A percentile compares a stretch with the other conserved stretches of the same genome.
Conservation (phyloP, 2,888 invertebrate species). For the Copidosoma aretas region DNA sequence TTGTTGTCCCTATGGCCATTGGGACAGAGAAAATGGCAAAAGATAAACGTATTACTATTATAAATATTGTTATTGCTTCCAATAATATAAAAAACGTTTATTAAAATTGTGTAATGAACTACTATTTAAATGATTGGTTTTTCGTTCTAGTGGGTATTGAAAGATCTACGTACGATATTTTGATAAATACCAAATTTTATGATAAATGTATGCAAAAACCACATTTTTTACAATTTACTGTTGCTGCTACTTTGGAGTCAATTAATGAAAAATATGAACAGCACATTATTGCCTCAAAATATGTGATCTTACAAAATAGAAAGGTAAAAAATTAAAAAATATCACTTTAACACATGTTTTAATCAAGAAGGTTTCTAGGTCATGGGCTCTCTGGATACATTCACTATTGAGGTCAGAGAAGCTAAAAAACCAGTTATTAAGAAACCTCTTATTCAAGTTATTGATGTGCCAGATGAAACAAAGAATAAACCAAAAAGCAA, state of each 20-base stretch:
- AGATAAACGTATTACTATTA: conserved; percentile 70
- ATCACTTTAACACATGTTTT: not conserved
- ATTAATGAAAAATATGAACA: conserved; percentile 80
- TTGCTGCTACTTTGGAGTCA: conserved; percentile 81
- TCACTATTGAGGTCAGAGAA: conserved; percentile 77
- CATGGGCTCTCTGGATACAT: conserved; percentile 76
- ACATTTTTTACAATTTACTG: conserved; percentile 79
- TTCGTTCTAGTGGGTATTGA: conserved; percentile 67
- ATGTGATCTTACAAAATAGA: conserved; percentile 74
- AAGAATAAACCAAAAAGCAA: conserved; percentile 26
- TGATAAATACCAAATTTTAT: conserved; percentile 80
- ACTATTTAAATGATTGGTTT: conserved; percentile 6
- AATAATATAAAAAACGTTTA: not conserved
- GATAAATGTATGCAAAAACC: conserved; percentile 75
- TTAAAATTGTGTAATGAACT: not conserved
- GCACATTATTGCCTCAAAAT: conserved; percentile 71
- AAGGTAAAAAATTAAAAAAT: conserved; percentile 60
- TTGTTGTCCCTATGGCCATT: conserved; percentile 88
- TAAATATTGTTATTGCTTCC: conserved; percentile 6
- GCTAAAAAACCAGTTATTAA: conserved; percentile 64
- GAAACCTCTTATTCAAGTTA: conserved; percentile 70
- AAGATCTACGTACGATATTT: conserved; percentile 82
- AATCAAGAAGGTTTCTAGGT: conserved; percentile 54
- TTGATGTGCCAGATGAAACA: conserved; percentile 53
- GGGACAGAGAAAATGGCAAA: conserved; percentile 79